These are phyloP conservation scores for Morbakka virulenta DNA, from an alignment of 30 jellyfish, hydroid and myxozoan species.

Conservation along the genomic window DNA sequence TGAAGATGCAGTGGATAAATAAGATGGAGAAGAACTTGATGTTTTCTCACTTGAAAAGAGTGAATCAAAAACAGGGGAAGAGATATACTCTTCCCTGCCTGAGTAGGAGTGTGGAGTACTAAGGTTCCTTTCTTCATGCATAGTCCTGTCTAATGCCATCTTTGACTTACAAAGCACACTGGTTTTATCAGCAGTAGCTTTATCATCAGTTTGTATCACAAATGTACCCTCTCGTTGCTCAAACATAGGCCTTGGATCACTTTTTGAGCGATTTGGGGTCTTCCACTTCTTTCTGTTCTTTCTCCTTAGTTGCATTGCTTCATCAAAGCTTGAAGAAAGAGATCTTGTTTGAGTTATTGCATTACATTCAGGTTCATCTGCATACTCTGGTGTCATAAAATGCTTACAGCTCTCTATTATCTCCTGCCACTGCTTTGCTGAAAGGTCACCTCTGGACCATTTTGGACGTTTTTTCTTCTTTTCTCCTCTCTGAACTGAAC, in stretches of 20 bases:
- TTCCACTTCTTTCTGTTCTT: background rate
- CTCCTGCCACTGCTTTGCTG: background rate
- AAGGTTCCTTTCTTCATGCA: no score
- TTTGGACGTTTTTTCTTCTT: background rate
- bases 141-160: no score
- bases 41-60: no score
- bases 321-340: background rate
- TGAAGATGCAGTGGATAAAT: no score
- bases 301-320: background rate
- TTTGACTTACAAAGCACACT: no score
- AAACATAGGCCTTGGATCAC: background rate
- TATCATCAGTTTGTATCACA: no score
- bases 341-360: background rate
- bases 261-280: background rate
- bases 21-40: no score
- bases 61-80: no score
- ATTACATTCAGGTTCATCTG: background rate
- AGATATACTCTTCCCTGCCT: no score
- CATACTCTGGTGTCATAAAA: background rate
- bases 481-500: background rate
- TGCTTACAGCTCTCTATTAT: background rate
- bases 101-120: no score
- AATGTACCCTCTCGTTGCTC: background rate
- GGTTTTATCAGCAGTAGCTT: no score
- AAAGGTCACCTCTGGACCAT: background rate